Conservation (phyloP, 2,888 invertebrate genomes). For the Ichneumoninae sp. region DNA sequence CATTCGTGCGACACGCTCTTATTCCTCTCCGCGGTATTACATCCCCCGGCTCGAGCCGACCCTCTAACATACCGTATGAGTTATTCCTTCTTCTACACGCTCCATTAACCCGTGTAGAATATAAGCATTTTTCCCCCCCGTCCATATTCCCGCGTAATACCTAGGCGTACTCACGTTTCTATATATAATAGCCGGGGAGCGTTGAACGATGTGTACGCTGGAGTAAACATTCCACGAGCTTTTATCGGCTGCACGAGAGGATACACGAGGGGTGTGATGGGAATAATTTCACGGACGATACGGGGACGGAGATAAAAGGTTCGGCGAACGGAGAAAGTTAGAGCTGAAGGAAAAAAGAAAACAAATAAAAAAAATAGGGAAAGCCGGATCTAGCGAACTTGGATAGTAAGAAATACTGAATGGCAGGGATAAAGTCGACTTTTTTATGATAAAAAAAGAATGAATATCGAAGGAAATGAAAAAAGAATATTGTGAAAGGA, state of each 20-base stretch:
- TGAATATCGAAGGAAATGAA: background rate
- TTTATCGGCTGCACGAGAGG: conserved; percentile 31
- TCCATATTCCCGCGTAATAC: conserved; percentile 54
- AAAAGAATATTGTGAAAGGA: conserved; percentile 32
- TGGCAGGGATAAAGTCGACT: conserved; percentile 1
- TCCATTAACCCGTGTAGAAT: conserved; percentile 62
- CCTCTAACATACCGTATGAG: conserved; percentile 38
- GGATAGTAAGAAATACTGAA: conserved; percentile 1
- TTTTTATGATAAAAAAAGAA: conserved; percentile 27
- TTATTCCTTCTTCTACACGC: conserved; percentile 64
- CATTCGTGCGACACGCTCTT: conserved; percentile 56
- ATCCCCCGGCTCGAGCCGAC: conserved; percentile 45
- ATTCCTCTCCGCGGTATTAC: background rate
- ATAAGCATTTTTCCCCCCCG: conserved; percentile 45
- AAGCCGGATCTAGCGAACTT: background rate
- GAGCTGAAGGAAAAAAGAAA: background rate
- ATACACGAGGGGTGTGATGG: conserved; percentile 25
- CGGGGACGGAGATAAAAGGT: background rate
- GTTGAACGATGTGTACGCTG: conserved; percentile 41
- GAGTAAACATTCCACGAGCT: conserved; percentile 63
- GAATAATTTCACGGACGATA: conserved; percentile 33
- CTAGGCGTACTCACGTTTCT: conserved; percentile 41
- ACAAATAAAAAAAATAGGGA: background rate
- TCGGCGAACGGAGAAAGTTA: background rate
- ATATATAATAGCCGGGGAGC: conserved; percentile 48